A percentile compares a stretch with the other conserved stretches of the same genome.
Conservation (phyloP, 1,140 invertebrate species). For the Nephila pilipes region DNA sequence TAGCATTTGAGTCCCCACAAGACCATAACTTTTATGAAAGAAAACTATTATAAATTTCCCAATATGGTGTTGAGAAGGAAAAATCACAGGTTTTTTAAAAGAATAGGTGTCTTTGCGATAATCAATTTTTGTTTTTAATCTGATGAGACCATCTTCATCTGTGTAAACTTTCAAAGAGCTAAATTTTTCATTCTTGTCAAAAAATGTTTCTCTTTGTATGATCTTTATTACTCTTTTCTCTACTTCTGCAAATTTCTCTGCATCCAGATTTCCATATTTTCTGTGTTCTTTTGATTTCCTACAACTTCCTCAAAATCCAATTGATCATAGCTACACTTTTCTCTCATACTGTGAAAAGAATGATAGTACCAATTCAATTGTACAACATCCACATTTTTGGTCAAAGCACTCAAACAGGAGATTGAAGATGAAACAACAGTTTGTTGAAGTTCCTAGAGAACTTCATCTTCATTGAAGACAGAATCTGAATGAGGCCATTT, state of each 20-base stretch:
- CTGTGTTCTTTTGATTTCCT: no score
- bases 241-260: constrained; percentile 54
- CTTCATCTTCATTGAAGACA: constrained; percentile 54
- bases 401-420: background rate
- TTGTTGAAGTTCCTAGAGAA: constrained; percentile 62
- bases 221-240: constrained; percentile 59
- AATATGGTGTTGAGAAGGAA: constrained; percentile 1
- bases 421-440: background rate
- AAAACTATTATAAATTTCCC: background rate
- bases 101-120: background rate
- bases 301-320: constrained; percentile 39
- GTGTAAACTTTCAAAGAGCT: constrained; percentile 26
- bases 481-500: constrained; percentile 51
- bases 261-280: constrained; percentile 21
- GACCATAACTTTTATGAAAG: background rate
- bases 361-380: background rate
- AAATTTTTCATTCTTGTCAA: constrained; percentile 57
- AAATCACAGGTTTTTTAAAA: constrained; percentile 33
- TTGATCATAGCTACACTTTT: background rate
- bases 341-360: constrained; percentile 18
- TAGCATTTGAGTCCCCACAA: constrained; percentile 12
- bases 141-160: constrained; percentile 42
- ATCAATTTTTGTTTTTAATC: constrained; percentile 34
- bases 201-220: constrained; percentile 30
- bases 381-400: background rate